A percentile compares a stretch with the other conserved stretches of the same genome.
phyloP scores from a whole-genome alignment of 1,140 invertebrate species.

The Scaptomyza hsui region DNA sequence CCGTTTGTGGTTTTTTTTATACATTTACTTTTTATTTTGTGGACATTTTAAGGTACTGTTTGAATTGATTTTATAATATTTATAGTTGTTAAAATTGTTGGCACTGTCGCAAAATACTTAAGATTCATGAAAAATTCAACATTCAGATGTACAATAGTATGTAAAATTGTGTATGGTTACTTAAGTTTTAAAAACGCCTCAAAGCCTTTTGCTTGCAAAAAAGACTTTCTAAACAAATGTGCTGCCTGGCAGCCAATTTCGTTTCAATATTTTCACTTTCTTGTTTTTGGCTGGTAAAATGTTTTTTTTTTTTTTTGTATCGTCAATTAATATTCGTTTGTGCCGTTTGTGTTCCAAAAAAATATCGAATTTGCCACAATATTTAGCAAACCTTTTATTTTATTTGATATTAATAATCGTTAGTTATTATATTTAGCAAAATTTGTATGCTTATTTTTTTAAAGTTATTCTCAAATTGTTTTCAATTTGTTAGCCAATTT shows the following conservation, averaged over 20 bases:
- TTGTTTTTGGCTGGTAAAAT: constrained; percentile 17
- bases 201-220: background rate
- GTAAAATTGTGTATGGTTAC: constrained; percentile 60
- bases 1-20: constrained; percentile 5
- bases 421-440: constrained; percentile 56
- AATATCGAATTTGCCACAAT: constrained; percentile 40
- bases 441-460: constrained; percentile 23
- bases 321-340: constrained; percentile 5
- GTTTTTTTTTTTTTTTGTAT: constrained; percentile 2
- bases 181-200: constrained; percentile 42
- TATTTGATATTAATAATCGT: constrained; percentile 31
- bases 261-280: constrained; percentile 13
- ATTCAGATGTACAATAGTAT: constrained; percentile 74
- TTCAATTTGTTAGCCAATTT: constrained; percentile 13
- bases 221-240: constrained; percentile 40
- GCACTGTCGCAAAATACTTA: constrained; percentile 70
- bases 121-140: constrained; percentile 77
- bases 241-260: constrained; percentile 44
- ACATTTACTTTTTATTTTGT: constrained; percentile 18
- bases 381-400: constrained; percentile 65
- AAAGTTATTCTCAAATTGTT: constrained; percentile 14
- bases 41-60: constrained; percentile 70
- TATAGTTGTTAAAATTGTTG: constrained; percentile 52
- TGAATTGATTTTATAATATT: constrained; percentile 63
- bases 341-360: constrained; percentile 21